phyloP scores from a whole-genome alignment of 2,888 invertebrate genomes.

The Cancer borealis region DNA sequence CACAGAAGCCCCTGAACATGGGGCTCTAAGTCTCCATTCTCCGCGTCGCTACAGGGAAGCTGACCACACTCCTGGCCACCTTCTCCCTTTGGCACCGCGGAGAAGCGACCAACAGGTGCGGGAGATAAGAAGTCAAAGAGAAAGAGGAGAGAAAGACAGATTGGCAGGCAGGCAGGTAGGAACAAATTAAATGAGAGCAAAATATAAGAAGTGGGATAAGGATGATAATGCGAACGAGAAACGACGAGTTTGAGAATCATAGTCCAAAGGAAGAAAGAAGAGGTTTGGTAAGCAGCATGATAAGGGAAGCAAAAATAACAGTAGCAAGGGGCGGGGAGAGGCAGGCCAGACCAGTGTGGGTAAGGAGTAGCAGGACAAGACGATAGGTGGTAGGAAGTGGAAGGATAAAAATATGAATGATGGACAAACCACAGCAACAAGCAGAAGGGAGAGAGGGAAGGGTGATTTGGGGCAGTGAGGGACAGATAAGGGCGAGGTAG shows the following conservation, averaged over 20 bases:
- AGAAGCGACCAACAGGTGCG: background rate
- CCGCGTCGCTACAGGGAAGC: background rate
- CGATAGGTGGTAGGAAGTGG: background rate
- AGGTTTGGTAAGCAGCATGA: background rate
- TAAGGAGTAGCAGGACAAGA: background rate
- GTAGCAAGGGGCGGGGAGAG: background rate
- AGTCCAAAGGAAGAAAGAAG: background rate
- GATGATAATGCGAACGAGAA: background rate
- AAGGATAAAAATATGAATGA: background rate
- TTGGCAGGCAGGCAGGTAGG: background rate
- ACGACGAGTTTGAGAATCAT: background rate
- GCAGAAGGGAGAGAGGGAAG: conserved; percentile 35
- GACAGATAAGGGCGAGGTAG: background rate
- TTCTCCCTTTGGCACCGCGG: background rate
- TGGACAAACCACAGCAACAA: background rate
- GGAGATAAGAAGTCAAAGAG: background rate
- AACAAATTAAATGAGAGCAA: background rate
- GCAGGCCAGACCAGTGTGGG: background rate
- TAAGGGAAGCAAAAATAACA: background rate
- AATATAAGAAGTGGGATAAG: background rate
- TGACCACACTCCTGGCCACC: background rate
- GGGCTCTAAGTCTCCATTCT: background rate
- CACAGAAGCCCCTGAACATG: background rate
- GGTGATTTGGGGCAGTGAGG: background rate
- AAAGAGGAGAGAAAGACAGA: background rate